Evolutionary conservation across 2,797 vertebrate genomes (phyloP).

Genomic region (Enteromius thamalakanensis): DNA sequence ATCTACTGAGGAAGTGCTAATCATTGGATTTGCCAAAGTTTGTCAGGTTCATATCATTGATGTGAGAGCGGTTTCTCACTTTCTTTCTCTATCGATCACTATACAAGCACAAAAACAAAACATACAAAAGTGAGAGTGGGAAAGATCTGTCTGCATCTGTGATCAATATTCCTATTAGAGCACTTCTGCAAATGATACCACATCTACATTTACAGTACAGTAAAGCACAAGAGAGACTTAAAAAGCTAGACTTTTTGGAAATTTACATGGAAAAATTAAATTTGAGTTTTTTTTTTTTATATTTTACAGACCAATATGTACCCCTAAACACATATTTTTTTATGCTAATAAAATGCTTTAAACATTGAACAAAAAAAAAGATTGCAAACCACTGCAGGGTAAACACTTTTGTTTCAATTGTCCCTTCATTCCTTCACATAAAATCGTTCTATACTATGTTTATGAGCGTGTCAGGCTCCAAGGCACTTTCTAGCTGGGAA

Average conservation of each 20-base stretch:
- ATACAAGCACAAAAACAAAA: constrained; percentile 12
- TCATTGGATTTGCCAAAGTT: background rate
- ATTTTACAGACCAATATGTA: background rate
- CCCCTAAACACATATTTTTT: background rate
- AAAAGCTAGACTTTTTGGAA: background rate
- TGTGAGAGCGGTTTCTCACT: constrained; percentile 23
- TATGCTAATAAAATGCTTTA: background rate
- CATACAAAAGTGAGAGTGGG: background rate
- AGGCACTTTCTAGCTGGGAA: constrained; percentile 14
- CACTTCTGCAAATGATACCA: background rate
- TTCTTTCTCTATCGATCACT: constrained; percentile 20
- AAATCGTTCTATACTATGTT: constrained; percentile 32
- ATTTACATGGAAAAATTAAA: background rate
- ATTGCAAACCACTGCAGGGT: background rate
- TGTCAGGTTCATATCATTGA: background rate
- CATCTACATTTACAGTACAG: background rate
- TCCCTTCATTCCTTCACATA: background rate
- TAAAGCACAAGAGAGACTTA: background rate
- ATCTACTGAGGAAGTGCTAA: background rate
- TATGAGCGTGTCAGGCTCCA: constrained; percentile 31
- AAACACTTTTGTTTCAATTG: constrained; percentile 17
- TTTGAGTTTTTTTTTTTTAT: background rate
- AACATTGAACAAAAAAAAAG: background rate
- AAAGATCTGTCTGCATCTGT: background rate
- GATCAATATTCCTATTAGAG: constrained; percentile 7